Evolutionary conservation across 1,140 invertebrate genomes (phyloP).

Genomic region (Melanaphis sacchari): DNA sequence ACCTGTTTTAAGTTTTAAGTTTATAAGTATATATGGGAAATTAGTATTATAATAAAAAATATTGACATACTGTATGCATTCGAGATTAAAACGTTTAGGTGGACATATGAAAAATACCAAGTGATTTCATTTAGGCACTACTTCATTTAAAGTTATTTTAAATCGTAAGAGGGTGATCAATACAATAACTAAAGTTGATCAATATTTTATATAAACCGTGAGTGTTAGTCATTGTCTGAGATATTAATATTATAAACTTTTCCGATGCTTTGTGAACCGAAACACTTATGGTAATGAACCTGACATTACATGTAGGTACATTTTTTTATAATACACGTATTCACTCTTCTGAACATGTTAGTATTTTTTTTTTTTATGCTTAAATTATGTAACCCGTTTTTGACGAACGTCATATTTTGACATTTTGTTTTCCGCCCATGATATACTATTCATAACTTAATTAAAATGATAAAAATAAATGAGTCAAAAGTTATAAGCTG

Average conservation of each 20-base stretch:
- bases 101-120: background rate
- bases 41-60: background rate
- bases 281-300: background rate
- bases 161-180: background rate
- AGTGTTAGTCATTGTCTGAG: background rate
- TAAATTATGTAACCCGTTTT: background rate
- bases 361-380: background rate
- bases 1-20: background rate
- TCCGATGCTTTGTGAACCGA: background rate
- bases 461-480: background rate
- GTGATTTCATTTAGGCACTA: too few relatives aligned
- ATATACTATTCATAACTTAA: background rate
- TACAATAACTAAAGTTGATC: background rate
- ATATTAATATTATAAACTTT: background rate
- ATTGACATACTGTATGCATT: background rate
- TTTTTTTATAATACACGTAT: background rate
- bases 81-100: background rate
- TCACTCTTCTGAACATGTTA: background rate
- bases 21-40: background rate
- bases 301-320: background rate
- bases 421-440: background rate
- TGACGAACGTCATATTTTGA: background rate
- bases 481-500: background rate
- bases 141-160: background rate
- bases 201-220: background rate